phyloP scores from a whole-genome alignment of 2,888 invertebrate genomes.

The Catotricha subobsoleta region DNA sequence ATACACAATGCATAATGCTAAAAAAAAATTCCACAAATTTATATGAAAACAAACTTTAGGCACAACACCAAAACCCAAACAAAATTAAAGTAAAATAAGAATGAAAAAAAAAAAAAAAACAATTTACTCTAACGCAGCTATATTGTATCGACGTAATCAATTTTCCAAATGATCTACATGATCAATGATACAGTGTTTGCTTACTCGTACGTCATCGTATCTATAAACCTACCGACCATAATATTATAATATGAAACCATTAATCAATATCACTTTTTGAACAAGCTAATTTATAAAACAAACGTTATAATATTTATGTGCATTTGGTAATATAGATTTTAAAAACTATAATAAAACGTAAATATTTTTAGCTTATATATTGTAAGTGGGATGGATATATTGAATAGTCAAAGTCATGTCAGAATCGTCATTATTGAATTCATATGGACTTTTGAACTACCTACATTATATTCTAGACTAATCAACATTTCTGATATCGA shows the following conservation, averaged over 20 bases:
- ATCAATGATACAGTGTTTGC: constrained; percentile 4
- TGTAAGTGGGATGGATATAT: no score
- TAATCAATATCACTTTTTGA: constrained; percentile 4
- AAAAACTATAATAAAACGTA: constrained; percentile 4
- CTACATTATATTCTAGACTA: no score
- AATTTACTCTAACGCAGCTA: background rate
- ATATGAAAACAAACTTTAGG: no score
- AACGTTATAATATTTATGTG: constrained; percentile 4
- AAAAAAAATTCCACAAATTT: background rate
- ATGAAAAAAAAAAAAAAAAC: background rate
- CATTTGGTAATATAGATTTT: constrained; percentile 4
- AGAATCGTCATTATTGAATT: no score
- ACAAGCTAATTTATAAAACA: constrained; percentile 5
- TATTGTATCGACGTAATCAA: no score
- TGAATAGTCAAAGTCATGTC: no score
- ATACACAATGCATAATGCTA: background rate
- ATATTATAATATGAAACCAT: background rate
- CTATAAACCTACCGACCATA: background rate
- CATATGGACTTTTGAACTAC: no score
- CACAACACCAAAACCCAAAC: background rate
- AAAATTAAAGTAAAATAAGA: background rate
- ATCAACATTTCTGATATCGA: no score
- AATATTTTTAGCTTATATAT: no score
- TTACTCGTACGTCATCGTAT: background rate
- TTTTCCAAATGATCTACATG: constrained; percentile 1